Conservation (phyloP, 2,113 vertebrate species). For the Eclectus roratus region DNA sequence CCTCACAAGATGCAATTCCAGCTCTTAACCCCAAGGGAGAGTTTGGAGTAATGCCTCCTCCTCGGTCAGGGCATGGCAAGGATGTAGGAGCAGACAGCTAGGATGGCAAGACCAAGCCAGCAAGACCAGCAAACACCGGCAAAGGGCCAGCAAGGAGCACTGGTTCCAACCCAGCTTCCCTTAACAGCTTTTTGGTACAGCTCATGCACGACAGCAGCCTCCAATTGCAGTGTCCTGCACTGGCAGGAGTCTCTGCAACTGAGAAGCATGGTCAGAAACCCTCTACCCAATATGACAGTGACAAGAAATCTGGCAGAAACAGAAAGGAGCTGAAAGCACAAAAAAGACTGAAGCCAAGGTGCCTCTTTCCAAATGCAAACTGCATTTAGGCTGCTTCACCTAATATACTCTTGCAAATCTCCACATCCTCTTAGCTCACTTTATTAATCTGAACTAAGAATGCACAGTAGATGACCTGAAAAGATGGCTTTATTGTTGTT, state of each 20-base stretch:
- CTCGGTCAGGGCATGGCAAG: background rate
- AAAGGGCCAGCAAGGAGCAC: background rate
- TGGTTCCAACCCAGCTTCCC: background rate
- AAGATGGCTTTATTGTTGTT: conserved; percentile 19
- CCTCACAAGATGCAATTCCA: background rate
- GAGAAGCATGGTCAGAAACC: background rate
- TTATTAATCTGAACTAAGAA: conserved; percentile 26
- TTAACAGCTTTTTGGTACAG: background rate
- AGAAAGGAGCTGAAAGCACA: background rate
- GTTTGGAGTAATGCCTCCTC: background rate
- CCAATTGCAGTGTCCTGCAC: rapidly evolving
- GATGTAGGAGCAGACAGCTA: background rate
- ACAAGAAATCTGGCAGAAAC: background rate
- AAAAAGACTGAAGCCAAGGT: background rate
- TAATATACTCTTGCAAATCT: background rate
- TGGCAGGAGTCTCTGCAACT: background rate
- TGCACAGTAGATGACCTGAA: conserved; percentile 12
- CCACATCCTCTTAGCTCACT: background rate
- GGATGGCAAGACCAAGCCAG: background rate
- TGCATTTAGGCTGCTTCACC: background rate
- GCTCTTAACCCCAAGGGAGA: background rate
- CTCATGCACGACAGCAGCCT: background rate
- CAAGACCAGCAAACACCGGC: background rate
- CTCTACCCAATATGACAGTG: background rate
- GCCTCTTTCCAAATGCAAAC: background rate